phyloP scores from a whole-genome alignment of 1,140 invertebrate genomes.

The Drosophila biarmipes region DNA sequence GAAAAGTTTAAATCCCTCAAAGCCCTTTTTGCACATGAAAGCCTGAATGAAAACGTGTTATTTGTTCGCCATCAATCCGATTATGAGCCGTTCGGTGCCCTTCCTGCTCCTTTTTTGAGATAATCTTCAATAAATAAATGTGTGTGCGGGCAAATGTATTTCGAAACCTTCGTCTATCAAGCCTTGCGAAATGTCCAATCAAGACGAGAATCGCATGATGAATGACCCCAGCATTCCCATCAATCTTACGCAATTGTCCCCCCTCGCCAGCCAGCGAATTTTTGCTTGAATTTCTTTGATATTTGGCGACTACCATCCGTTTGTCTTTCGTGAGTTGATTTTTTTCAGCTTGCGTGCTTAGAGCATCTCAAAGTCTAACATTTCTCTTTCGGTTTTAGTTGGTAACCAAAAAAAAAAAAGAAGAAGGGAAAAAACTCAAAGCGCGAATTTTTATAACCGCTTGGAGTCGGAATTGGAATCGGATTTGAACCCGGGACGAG shows the following conservation, averaged over 20 bases:
- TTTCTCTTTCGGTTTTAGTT: constrained; percentile 46
- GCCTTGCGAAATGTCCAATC: constrained; percentile 52
- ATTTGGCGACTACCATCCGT: constrained; percentile 36
- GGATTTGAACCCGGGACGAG: constrained; percentile 36
- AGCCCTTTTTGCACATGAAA: not conserved
- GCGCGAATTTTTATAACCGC: constrained; percentile 72
- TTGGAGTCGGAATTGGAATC: constrained; percentile 22
- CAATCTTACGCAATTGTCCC: constrained; percentile 51
- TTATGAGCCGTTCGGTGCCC: constrained; percentile 5
- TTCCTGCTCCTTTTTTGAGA: constrained; percentile 8
- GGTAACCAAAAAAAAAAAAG: not conserved
- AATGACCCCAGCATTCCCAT: constrained; percentile 57
- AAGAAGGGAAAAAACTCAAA: constrained; percentile 1
- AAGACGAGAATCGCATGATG: constrained; percentile 55
- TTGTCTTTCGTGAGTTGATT: constrained; percentile 31
- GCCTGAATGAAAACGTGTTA: not conserved
- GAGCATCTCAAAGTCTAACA: constrained; percentile 57
- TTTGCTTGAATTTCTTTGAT: constrained; percentile 50
- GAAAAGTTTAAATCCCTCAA: not conserved
- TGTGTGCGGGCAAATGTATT: constrained; percentile 23
- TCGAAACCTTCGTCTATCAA: constrained; percentile 34
- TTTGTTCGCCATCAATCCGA: constrained; percentile 11
- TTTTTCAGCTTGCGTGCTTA: constrained; percentile 54
- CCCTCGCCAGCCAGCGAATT: constrained; percentile 5
- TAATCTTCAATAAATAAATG: constrained; percentile 27